Evolutionary conservation across 2,888 invertebrate species (phyloP).

Genomic region (Allophyes oxyacanthae): DNA sequence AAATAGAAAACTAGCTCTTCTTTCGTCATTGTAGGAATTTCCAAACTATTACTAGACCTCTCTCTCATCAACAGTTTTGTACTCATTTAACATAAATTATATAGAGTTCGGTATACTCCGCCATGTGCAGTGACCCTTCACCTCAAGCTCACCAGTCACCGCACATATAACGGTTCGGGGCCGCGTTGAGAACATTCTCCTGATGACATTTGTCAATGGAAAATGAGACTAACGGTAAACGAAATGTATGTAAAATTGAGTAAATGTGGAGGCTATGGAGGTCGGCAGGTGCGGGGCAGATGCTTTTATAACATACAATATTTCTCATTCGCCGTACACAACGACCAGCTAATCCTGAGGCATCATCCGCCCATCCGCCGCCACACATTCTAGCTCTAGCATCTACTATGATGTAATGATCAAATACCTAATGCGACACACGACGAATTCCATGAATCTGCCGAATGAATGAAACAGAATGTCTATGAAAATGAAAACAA

Average conservation of each 20-base stretch:
- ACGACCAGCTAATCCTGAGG: not conserved
- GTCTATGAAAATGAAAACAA: constrained; percentile 24
- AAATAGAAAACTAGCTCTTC: too few relatives aligned
- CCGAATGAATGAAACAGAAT: constrained; percentile 42
- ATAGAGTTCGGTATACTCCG: constrained; percentile 6
- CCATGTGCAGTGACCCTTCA: constrained; percentile 35
- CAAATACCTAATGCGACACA: constrained; percentile 51
- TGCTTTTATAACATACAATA: constrained; percentile 10
- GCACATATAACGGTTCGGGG: constrained; percentile 32
- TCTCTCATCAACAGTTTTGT: too few relatives aligned
- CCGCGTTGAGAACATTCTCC: constrained; percentile 15
- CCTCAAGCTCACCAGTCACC: constrained; percentile 9
- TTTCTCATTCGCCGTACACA: not conserved
- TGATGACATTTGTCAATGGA: constrained; percentile 29
- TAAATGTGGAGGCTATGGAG: constrained; percentile 1
- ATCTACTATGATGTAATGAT: constrained; percentile 34
- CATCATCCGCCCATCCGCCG: not conserved
- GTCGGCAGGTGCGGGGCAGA: constrained; percentile 27
- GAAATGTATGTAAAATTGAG: constrained; percentile 11
- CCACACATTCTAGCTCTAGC: constrained; percentile 22
- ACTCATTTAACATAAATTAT: too few relatives aligned
- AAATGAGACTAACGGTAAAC: constrained; percentile 27
- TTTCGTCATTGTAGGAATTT: too few relatives aligned
- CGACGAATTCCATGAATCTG: constrained; percentile 51
- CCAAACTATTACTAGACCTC: too few relatives aligned